Evolutionary conservation across 1,140 invertebrate species (phyloP).

Genomic region (Thalassaphorura encarpata): DNA sequence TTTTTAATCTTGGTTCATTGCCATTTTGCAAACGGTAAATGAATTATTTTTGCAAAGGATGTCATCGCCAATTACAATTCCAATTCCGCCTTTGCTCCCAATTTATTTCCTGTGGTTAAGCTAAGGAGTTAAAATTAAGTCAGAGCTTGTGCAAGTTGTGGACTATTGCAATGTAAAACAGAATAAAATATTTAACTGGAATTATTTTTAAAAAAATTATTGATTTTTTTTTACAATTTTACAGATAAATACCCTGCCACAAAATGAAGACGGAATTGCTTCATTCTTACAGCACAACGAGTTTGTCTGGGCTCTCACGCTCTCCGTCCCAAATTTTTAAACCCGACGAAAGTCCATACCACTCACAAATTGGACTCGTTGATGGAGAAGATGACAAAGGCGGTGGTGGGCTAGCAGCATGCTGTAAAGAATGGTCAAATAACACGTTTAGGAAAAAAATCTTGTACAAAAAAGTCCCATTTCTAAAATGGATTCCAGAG

Average conservation of each 20-base stretch:
- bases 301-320: not conserved
- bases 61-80: no score
- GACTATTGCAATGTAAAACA: no score
- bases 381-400: not conserved
- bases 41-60: no score
- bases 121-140: no score
- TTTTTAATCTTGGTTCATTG: no score
- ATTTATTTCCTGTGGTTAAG: no score
- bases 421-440: not conserved
- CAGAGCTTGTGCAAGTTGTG: no score
- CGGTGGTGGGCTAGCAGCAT: not conserved
- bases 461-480: constrained; percentile 44
- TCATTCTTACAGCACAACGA: constrained; percentile 23
- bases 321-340: not conserved
- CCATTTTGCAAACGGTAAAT: no score
- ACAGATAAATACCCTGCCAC: not conserved
- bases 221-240: no score
- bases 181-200: no score
- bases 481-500: constrained; percentile 57
- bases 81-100: no score
- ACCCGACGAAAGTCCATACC: not conserved
- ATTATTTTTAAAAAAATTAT: no score
- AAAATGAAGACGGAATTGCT: constrained; percentile 25
- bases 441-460: constrained; percentile 15
- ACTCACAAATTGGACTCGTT: not conserved